Percentiles rank a stretch among this genome's conserved stretches.
Evolutionary conservation across 2,888 invertebrate genomes (phyloP).

Genomic region (Ernsta delagoae): DNA sequence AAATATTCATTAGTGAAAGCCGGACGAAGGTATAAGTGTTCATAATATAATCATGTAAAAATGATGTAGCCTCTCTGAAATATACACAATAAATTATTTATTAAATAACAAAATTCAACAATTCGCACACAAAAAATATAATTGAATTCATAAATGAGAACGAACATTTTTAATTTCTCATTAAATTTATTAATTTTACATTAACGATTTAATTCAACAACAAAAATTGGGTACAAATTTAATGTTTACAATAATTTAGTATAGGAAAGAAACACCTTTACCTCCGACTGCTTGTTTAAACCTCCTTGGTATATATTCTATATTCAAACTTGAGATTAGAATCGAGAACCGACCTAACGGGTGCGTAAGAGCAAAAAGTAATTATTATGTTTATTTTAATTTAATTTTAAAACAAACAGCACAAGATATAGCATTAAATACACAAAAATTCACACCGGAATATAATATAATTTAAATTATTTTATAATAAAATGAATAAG

Average conservation of each 20-base stretch:
- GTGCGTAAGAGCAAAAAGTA: background rate
- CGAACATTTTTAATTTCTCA: background rate
- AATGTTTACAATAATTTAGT: background rate
- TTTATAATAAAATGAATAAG: too few species aligned
- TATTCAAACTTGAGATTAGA: background rate
- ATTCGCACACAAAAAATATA: background rate
- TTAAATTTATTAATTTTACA: conserved; percentile 3
- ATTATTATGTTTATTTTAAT: too few species aligned
- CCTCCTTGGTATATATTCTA: conserved; percentile 8
- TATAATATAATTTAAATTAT: too few species aligned
- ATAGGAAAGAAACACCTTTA: conserved; percentile 6
- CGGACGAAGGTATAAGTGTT: conserved; percentile 18
- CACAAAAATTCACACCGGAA: background rate
- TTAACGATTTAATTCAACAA: background rate
- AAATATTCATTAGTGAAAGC: conserved; percentile 53
- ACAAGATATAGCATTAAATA: background rate
- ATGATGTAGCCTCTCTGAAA: background rate
- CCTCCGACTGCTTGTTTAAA: conserved; percentile 10
- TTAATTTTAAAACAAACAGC: background rate
- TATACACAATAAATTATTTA: background rate
- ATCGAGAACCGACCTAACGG: conserved; percentile 11
- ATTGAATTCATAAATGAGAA: background rate
- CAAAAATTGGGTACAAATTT: background rate
- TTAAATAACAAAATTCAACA: background rate
- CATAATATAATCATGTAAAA: background rate